Evolutionary conservation across 23 tunicate species (phyloP).

Genomic region (Halocynthia aurantium): DNA sequence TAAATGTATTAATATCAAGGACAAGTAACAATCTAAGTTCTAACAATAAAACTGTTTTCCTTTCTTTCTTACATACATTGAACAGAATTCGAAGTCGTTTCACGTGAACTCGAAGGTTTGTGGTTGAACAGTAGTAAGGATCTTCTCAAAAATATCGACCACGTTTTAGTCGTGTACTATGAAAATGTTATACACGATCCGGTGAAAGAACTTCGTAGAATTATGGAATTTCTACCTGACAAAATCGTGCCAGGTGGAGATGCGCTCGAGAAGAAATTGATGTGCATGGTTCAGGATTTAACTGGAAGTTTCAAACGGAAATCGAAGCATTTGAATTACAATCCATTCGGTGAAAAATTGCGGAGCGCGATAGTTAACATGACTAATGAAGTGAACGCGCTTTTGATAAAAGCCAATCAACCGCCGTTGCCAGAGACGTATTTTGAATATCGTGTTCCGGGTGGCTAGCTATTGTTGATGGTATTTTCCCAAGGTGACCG

Average conservation of each 20-base stretch:
- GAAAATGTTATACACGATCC: neutral
- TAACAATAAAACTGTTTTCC: too few relatives aligned
- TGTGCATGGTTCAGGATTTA: neutral
- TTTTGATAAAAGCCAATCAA: too few relatives aligned
- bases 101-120: neutral
- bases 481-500: too few relatives aligned
- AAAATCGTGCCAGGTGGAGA: neutral
- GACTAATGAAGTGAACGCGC: too few relatives aligned
- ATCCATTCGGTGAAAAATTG: neutral
- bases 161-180: neutral
- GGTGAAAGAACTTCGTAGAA: neutral
- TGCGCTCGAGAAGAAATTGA: neutral
- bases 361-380: too few relatives aligned
- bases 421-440: too few relatives aligned
- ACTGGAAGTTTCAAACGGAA: slow-evolving; percentile 2
- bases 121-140: neutral
- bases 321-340: neutral
- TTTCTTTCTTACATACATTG: too few relatives aligned
- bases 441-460: too few relatives aligned
- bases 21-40: too few relatives aligned
- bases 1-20: too few relatives aligned
- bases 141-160: neutral
- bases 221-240: neutral
- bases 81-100: neutral
- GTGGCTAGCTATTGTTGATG: too few relatives aligned